Percentiles rank a stretch among this genome's conserved stretches.
phyloP scores from a whole-genome alignment of 1,140 invertebrate species.

The Wiebesia pumilae region DNA sequence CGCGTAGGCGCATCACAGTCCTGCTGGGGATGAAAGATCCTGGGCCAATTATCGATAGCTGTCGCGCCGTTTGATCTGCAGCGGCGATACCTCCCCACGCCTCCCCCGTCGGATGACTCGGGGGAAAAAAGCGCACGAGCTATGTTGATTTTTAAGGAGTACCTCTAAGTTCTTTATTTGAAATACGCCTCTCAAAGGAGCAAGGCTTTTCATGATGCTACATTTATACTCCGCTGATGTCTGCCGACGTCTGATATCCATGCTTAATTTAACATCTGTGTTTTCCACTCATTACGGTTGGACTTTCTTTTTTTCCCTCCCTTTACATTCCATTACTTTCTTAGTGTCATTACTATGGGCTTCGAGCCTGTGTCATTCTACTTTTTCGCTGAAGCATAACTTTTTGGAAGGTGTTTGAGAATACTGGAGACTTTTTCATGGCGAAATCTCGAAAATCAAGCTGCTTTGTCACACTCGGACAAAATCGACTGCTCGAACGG shows the following conservation, averaged over 20 bases:
- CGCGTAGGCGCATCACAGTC: constrained; percentile 35
- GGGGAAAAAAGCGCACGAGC: not conserved
- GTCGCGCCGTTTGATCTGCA: constrained; percentile 69
- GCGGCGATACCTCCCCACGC: constrained; percentile 33
- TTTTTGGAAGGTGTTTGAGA: not conserved
- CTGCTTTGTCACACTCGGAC: not conserved
- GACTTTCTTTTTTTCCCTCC: not conserved
- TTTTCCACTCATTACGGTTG: constrained; percentile 41
- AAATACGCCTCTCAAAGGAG: constrained; percentile 59
- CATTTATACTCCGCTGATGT: constrained; percentile 35
- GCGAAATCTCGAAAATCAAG: not conserved
- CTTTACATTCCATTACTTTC: not conserved
- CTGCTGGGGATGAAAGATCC: constrained; percentile 62
- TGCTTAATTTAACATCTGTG: constrained; percentile 57
- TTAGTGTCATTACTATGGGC: not conserved
- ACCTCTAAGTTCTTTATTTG: constrained; percentile 56
- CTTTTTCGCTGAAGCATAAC: not conserved
- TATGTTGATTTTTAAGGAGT: constrained; percentile 49
- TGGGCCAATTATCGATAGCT: constrained; percentile 73
- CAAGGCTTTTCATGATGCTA: not conserved
- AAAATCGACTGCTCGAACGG: constrained; percentile 2
- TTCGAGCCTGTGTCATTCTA: not conserved
- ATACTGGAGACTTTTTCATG: not conserved
- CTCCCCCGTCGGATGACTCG: not conserved
- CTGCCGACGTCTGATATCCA: constrained; percentile 54